Evolutionary conservation across 2,888 invertebrate species (phyloP).

Genomic region (Thyatira batis): DNA sequence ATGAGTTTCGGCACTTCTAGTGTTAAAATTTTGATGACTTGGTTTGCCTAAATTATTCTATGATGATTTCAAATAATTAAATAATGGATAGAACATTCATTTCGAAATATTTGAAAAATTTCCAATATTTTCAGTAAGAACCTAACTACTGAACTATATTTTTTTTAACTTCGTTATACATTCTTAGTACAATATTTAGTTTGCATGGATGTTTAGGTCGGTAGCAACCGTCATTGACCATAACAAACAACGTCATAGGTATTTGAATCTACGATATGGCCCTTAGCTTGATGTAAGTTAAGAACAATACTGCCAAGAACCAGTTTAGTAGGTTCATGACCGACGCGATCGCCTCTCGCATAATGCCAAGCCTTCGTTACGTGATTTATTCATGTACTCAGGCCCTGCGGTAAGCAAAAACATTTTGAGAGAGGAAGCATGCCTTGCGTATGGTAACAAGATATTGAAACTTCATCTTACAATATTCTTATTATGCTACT

Average conservation of each 20-base stretch:
- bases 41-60: no score
- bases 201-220: slow-evolving; percentile 5
- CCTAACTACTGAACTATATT: no score
- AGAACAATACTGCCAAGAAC: slow-evolving; percentile 68
- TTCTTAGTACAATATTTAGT: no score
- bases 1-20: no score
- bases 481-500: no score
- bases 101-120: no score
- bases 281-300: slow-evolving; percentile 38
- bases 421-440: slow-evolving; percentile 40
- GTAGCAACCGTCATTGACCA: background rate
- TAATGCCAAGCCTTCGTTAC: slow-evolving; percentile 54
- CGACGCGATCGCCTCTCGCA: slow-evolving; percentile 62
- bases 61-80: no score
- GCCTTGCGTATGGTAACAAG: background rate
- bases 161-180: no score
- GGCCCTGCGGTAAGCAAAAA: slow-evolving; percentile 44
- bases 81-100: no score
- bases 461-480: background rate
- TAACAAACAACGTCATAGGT: slow-evolving; percentile 7
- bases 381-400: slow-evolving; percentile 63
- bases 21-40: no score
- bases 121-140: no score
- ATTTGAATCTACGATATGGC: slow-evolving; percentile 18
- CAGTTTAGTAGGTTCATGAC: slow-evolving; percentile 78